Base-by-base conservation (phyloP, 2,113 vertebrate genomes). In the Camelus bactrianus region DNA sequence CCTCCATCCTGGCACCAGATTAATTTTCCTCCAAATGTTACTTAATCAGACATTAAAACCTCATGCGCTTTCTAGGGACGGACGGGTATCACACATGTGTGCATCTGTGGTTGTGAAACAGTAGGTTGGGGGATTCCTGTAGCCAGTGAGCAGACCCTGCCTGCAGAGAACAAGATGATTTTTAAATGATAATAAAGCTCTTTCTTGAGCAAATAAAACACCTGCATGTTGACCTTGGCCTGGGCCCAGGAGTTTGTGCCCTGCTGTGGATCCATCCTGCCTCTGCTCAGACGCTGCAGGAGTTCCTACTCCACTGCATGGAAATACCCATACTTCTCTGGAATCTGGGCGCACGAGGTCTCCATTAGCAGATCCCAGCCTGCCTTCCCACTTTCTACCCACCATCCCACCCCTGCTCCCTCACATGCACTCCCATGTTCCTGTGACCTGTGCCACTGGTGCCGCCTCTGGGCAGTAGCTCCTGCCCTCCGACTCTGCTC, bases 381-480 rank as follows among this genome's bases (percentile, higher is more conserved):
- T 60, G 8, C 6, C 0, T 62, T 42, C 48, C 52, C 5, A 11
- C 16, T 4, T 60, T 42, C 64, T 72, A 56, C 13, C 80, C 14
- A 2, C 16, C 26, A 67, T 64, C 13, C 80, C 14, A 2, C 16
- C 26, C 75, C 62, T 84, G 14, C 24, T 83, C 5, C 19, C 8
- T 0, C 3, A 28, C 26, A 5, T 58, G 7, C 6, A 24, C 42
- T 35, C 17, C 6, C 8, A 52, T 5, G 4, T 26, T n/a, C 20
- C 16, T 20, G n/a, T 20, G 14, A 42, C 64, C 19, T 20, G 35
- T 58, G 4, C 32, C 30, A 1, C 15, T 24, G n/a, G 13, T 4
- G 22, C 13, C 38, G n/a, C 38, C 46, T 16, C 42, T 42, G 15
- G 24, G 56, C 28, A 28, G 32, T 38, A 48, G 35, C 4, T 38